Conservation (phyloP, 2,888 invertebrate species). For the Bombylius major region DNA sequence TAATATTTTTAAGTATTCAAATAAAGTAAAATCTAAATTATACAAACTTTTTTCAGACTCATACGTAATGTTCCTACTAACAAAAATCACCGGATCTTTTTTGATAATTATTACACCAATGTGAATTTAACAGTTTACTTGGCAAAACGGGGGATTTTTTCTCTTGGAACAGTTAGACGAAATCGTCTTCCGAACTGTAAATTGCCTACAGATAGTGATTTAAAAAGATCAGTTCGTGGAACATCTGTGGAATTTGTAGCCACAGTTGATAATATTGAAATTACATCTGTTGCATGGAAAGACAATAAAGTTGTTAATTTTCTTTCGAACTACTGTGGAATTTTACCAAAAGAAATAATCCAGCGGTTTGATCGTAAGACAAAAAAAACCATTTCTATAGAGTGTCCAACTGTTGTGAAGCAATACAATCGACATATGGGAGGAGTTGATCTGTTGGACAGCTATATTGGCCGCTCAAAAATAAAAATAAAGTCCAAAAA, state of each 20-base stretch:
- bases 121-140: slow-evolving; percentile 6
- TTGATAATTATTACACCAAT: slow-evolving; percentile 10
- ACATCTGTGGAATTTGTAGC: slow-evolving; percentile 12
- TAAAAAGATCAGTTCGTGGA: slow-evolving; percentile 11
- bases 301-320: slow-evolving; percentile 11
- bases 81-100: slow-evolving; percentile 10
- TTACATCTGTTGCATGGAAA: slow-evolving; percentile 10
- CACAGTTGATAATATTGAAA: slow-evolving; percentile 7
- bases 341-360: slow-evolving; percentile 4
- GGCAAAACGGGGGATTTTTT: slow-evolving; percentile 3
- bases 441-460: too few species aligned
- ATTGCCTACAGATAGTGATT: slow-evolving; percentile 1
- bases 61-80: slow-evolving; percentile 3
- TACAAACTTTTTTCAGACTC: slow-evolving; percentile 3
- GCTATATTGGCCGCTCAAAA: slow-evolving; percentile 10
- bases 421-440: too few species aligned
- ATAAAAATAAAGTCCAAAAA: slow-evolving; percentile 9
- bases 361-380: slow-evolving; percentile 6
- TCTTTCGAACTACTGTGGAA: slow-evolving; percentile 9
- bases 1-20: too few species aligned
- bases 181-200: not conserved
- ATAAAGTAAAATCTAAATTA: too few species aligned
- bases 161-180: not conserved
- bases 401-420: slow-evolving; percentile 4
- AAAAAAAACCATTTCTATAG: slow-evolving; percentile 3